These are phyloP conservation scores for Agrotis clavis DNA, from an alignment of 2,888 invertebrate species.

Conservation along the genomic window DNA sequence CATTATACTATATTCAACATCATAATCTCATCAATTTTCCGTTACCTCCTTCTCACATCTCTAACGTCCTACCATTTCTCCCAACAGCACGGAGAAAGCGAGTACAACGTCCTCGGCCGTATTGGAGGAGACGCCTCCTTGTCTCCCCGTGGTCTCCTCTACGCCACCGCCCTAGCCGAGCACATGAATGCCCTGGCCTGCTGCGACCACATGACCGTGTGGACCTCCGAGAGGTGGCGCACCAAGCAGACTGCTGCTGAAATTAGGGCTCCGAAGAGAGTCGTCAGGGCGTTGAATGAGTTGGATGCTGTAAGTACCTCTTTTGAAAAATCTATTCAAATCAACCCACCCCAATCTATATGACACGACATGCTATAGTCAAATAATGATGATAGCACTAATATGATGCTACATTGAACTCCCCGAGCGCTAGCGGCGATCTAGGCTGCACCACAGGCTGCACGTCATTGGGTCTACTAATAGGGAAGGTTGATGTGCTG, in stretches of 20 bases:
- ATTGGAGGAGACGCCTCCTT: conserved; percentile 97
- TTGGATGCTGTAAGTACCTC: conserved; percentile 95
- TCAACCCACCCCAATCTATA: too few relatives aligned
- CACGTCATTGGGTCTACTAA: too few relatives aligned
- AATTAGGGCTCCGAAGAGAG: conserved; percentile 95
- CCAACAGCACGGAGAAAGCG: conserved; percentile 97
- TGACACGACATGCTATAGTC: too few relatives aligned
- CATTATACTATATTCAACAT: background rate
- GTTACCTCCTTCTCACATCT: background rate
- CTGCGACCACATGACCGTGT: conserved; percentile 94
- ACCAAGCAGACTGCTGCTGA: conserved; percentile 97
- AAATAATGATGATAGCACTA: too few relatives aligned
- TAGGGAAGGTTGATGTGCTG: too few relatives aligned
- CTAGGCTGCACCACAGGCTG: too few relatives aligned
- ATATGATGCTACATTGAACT: too few relatives aligned
- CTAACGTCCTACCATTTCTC: conserved; percentile 25
- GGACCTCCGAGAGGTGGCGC: conserved; percentile 97
- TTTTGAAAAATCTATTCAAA: too few relatives aligned
- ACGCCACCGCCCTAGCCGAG: conserved; percentile 94
- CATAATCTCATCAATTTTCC: background rate
- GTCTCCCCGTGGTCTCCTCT: conserved; percentile 95
- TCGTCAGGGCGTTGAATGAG: conserved; percentile 97
- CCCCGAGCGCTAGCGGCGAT: too few relatives aligned
- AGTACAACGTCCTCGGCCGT: conserved; percentile 96
- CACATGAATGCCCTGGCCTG: conserved; percentile 92